A percentile compares a stretch with the other conserved stretches of the same genome.
Conservation (phyloP, 2,797 vertebrate species). For the Tenualosa thibaudeaui region DNA sequence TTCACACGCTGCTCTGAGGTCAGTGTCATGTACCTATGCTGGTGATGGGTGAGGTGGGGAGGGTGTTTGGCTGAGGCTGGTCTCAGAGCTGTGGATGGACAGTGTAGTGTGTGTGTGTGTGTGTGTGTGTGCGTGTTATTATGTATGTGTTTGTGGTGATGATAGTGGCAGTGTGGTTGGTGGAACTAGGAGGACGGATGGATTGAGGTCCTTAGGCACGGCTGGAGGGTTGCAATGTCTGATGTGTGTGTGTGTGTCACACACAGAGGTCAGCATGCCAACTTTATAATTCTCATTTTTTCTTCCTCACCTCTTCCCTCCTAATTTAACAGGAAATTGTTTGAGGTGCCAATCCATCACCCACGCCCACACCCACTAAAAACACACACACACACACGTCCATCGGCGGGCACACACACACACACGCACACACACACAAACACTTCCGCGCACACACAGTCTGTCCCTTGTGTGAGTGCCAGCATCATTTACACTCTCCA, state of each 20-base stretch:
- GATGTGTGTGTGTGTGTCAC: background rate
- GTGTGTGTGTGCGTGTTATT: background rate
- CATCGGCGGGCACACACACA: background rate
- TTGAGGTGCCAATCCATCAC: slow-evolving; percentile 14
- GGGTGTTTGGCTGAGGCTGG: background rate
- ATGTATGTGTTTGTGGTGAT: background rate
- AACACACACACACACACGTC: background rate
- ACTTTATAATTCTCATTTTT: background rate
- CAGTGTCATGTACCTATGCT: background rate
- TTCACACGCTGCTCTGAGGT: background rate
- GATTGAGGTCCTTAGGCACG: background rate
- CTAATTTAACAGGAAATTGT: slow-evolving; percentile 5
- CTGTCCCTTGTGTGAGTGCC: slow-evolving; percentile 72
- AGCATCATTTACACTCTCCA: slow-evolving; percentile 75
- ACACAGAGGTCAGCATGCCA: background rate
- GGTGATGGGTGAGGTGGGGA: background rate
- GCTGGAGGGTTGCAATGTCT: background rate
- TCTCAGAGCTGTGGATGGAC: background rate
- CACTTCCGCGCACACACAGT: slow-evolving; percentile 50
- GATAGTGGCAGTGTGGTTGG: background rate
- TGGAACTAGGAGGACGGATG: background rate
- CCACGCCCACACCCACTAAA: background rate
- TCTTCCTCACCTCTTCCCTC: slow-evolving; percentile 19
- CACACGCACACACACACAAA: slow-evolving; percentile 23
- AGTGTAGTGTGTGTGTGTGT: background rate